Evolutionary conservation across 2,113 vertebrate genomes (phyloP), one percentile per base, ranked within the genome.

Genomic region (Fulica atra): DNA sequence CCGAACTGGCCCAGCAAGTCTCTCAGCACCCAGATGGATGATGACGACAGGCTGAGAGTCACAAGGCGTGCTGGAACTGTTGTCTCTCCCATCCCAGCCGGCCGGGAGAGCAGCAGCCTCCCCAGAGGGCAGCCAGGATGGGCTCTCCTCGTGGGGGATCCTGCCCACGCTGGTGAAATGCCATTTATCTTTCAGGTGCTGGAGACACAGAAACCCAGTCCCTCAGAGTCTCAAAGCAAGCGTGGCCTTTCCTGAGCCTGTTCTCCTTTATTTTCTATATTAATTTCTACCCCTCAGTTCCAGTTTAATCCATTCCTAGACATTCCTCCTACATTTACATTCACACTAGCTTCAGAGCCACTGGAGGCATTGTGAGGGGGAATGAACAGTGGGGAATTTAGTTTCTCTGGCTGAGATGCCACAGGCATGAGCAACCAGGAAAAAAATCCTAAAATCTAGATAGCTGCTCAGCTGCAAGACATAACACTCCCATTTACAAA

Each of bases 21-120:
- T 78, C 71, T 81, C 79, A 56, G 60, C 69, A 73, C 29, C 61
- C 71, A 71, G 68, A 64, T 46, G 54, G 65, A 69, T 91, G 94
- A 74, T 91, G 94, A 74, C 83, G 79, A 70, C 46, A 94, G 74
- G 42, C 74, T 50, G 81, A 54, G 79, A 95, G 69, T 86, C 85
- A 76, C 72, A 54, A 74, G 69, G 38, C 5, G 17, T 80, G 76
- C 35, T 87, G 61, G 63, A 85, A 89, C 26, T n/a, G 1, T 64
- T 53, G 59, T 36, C 56, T 79, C n/a, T 85, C 46, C 76, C 29
- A 50, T 72, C 63, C 71, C 0, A 0, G 42, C 36, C 0, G 0
- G 42, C 36, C 53, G 50, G 71, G 38, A 94, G 60, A 91, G 24
- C 60, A 53, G 35, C 64, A 93, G 35, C 42, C 50, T 70, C 35